A percentile compares a stretch with the other conserved stretches of the same genome.
Evolutionary conservation across 2,888 invertebrate genomes (phyloP).

Genomic region (Apamea epomidion): DNA sequence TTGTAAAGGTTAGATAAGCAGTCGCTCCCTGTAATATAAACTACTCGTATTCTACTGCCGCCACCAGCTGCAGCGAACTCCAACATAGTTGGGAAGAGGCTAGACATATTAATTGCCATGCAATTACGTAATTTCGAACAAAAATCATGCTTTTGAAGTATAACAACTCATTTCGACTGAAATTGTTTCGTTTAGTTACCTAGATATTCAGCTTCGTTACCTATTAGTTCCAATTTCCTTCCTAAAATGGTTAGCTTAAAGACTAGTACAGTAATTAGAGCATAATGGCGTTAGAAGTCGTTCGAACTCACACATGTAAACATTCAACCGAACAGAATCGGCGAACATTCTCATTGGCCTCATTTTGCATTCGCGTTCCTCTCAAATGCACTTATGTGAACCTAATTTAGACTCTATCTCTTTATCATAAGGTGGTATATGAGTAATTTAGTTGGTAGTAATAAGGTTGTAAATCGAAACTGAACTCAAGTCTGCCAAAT

Average conservation of each 20-base stretch:
- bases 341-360: slow-evolving; percentile 66
- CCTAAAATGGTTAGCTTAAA: slow-evolving; percentile 42
- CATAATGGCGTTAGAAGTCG: slow-evolving; percentile 46
- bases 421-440: background rate
- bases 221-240: slow-evolving; percentile 21
- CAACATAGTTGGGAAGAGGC: too few relatives aligned
- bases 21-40: too few relatives aligned
- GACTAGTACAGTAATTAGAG: slow-evolving; percentile 50
- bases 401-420: slow-evolving; percentile 29
- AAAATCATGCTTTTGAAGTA: too few relatives aligned
- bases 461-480: slow-evolving; percentile 55
- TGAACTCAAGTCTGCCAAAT: slow-evolving; percentile 72
- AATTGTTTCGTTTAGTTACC: background rate
- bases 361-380: slow-evolving; percentile 50
- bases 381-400: slow-evolving; percentile 9
- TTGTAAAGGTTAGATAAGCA: too few relatives aligned
- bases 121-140: background rate
- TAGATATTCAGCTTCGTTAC: background rate
- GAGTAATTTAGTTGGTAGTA: background rate
- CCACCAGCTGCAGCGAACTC: too few relatives aligned
- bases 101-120: too few relatives aligned
- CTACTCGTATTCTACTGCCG: too few relatives aligned
- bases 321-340: slow-evolving; percentile 63
- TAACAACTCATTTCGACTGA: background rate
- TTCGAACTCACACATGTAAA: slow-evolving; percentile 62